These are phyloP conservation scores for Polydrusus pterygomalis DNA, from an alignment of 2,888 invertebrate genomes.

Conservation along the genomic window DNA sequence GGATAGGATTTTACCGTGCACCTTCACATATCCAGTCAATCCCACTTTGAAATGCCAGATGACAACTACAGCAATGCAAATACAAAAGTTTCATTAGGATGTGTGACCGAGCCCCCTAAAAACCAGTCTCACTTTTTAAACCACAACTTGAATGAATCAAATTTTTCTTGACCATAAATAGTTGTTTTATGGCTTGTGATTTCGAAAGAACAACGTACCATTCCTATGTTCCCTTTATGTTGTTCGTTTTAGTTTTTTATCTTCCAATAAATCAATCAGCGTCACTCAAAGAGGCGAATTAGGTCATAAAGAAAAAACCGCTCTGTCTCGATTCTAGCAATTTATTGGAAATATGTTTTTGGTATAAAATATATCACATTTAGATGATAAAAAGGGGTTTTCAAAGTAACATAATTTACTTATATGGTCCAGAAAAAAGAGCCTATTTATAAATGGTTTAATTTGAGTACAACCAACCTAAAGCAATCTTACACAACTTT, in stretches of 20 bases:
- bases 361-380: constrained; percentile 2
- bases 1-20: too few relatives aligned
- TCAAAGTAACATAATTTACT: not conserved
- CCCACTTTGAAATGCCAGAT: too few relatives aligned
- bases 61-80: too few relatives aligned
- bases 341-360: constrained; percentile 14
- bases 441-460: too few relatives aligned
- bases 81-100: too few relatives aligned
- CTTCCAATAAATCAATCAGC: constrained; percentile 21
- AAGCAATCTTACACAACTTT: too few relatives aligned
- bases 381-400: constrained; percentile 1
- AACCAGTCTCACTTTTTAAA: not conserved
- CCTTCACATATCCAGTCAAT: too few relatives aligned
- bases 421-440: too few relatives aligned
- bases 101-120: too few relatives aligned
- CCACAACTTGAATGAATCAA: not conserved
- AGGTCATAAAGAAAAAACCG: constrained; percentile 22
- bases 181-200: not conserved
- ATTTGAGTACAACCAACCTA: too few relatives aligned
- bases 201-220: not conserved
- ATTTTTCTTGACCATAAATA: not conserved
- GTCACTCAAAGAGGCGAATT: constrained; percentile 13
- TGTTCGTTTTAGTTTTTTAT: constrained; percentile 20
- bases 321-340: constrained; percentile 6
- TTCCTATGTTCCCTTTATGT: constrained; percentile 1